Base-by-base conservation (phyloP, 2,888 invertebrate species). In the Clostera curtula region DNA sequence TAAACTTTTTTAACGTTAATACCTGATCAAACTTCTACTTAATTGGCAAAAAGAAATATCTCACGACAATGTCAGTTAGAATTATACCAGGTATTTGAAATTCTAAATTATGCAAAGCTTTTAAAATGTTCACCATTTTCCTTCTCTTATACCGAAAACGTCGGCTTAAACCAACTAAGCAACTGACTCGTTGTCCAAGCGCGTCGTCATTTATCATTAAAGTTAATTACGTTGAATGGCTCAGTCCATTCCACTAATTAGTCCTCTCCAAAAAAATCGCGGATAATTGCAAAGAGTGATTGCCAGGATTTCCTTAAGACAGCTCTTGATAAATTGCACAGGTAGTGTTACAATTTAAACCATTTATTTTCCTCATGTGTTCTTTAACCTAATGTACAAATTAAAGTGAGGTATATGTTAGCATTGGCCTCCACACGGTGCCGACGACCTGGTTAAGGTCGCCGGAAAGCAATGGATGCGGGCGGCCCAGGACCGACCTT, bases 221-320 rank as follows among this genome's bases (percentile, higher is more conserved):
- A 74, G 71, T 73, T 72, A 77, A 77, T 79, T 73, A 71, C 59
- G 56, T 63, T 54, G 57, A 69, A 67, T 64, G 63, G 61, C 59
- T 63, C 65, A 63, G 69, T 68, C 72, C 75, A 75, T 74, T 69
- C 64, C 45, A 61, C 66, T 76, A 77, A 77, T 79, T 74, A 77
- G 72, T 60, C 60, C 58, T 50, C 56, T 64, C 63, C 61, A 65
- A 67, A 73, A 68, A 76, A 76, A 74, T 71, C 56, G 64, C 58
- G 68, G 72, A 74, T 74, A 72, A 76, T 74, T 75, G 71, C 54
- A 49, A 57, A 67, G 71, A 76, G 64, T 61, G 71, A 77, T 77
- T 69, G 69, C 75, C 50, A 56, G 64, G 75, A 76, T 75, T 75
- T 67, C 58, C 64, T 63, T 63, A 63, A 66, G 65, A 62, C 60